Conservation (phyloP, 2,797 vertebrate species). For the Harpagifer antarcticus region DNA sequence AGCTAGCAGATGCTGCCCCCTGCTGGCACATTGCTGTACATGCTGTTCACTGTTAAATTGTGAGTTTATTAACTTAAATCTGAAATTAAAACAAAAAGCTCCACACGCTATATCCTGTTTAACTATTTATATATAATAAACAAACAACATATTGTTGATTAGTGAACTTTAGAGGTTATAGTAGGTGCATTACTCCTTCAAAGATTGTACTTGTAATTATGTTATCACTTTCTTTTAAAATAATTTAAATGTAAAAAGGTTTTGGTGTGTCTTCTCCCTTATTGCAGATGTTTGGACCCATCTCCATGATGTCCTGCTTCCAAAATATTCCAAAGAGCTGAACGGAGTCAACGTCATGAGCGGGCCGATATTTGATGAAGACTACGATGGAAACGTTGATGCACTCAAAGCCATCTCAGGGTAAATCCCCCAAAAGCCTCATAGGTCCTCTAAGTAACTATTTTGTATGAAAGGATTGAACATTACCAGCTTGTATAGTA, state of each 20-base stretch:
- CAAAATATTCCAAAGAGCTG: slow-evolving; percentile 83
- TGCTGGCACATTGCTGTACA: slow-evolving; percentile 32
- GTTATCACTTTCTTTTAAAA: background rate
- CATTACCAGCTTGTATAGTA: too few relatives aligned
- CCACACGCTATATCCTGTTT: background rate
- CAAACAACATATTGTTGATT: background rate
- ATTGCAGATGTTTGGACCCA: slow-evolving; percentile 90
- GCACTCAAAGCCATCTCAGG: slow-evolving; percentile 54
- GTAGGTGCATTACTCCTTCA: background rate
- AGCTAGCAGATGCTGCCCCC: slow-evolving; percentile 51
- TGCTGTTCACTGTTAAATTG: background rate
- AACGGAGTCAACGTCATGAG: slow-evolving; percentile 93
- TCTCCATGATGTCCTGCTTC: slow-evolving; percentile 87
- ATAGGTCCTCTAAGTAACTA: too few relatives aligned
- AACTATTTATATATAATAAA: background rate
- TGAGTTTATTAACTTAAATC: background rate
- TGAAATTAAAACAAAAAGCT: background rate
- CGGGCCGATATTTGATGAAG: slow-evolving; percentile 93
- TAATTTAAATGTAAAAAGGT: background rate
- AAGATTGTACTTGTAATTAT: background rate
- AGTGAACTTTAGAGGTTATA: background rate
- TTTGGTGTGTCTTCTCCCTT: slow-evolving; percentile 17
- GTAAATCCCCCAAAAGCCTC: slow-evolving; percentile 77
- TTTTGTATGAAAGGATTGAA: too few relatives aligned
- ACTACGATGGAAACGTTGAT: slow-evolving; percentile 92